Base-by-base conservation (phyloP, 2,888 invertebrate species). In the Aphodius sticticus region DNA sequence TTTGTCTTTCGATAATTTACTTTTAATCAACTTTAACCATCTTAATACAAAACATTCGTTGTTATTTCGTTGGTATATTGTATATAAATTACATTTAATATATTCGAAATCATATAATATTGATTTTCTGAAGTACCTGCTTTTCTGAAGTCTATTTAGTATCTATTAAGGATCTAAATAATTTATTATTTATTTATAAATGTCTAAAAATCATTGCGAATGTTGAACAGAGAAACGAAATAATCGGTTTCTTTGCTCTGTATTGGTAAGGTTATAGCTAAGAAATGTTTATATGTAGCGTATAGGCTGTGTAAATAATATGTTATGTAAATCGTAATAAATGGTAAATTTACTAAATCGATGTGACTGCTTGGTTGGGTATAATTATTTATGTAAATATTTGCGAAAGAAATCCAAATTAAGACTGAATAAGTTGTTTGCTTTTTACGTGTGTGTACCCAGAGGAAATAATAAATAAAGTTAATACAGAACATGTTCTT, bases 341-440 rank as follows among this genome's bases (percentile, higher is more conserved):
- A 9, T 53, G 9, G 6, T 53, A 53, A 53, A 53, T 53, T 26
- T 26, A 26, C 26, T 26, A 26, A 26, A 26, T 26, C 12, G 76
- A 75, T 78, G 78, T 78, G 78, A 78, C 38, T 76, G 78, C 78
- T 78, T 78, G 69, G 69, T 75, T 75, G 74, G 76, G 14, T 69
- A 69, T 53, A 5, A 53, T 53, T 53, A 75, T 78, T 35, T 79
- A 53, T 77, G 71, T 77, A 80, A 76, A 77, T 80, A 77, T 70
- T 77, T 53, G 79, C 74, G 36, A 77, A 77, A 75, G 53, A 75
- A 75, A 77, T 78, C 69, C 76, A 77, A 26, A 70, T 77, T 80
- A 76, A 80, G 80, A 80, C 80, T 80, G 80, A 80, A 77, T 38
- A 77, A 70, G 70, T 53, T 53, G 72, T 77, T 80, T 77, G 78